Percentiles rank a stretch among this genome's conserved stretches.
Evolutionary conservation across 2,797 vertebrate species (phyloP).

Genomic region (Enteromius viviparus): DNA sequence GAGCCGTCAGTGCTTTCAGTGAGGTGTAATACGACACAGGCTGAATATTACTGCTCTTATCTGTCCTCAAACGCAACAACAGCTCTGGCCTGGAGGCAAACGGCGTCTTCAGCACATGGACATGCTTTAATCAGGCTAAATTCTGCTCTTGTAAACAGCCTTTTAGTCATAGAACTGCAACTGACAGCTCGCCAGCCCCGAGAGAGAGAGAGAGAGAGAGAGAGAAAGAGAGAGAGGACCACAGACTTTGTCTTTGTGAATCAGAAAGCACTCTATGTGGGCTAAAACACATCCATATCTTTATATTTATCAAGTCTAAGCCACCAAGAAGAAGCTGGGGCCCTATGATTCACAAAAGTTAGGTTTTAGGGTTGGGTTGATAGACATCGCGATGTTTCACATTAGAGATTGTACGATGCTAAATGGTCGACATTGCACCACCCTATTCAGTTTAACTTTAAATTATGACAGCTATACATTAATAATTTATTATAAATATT

Average conservation of each 20-base stretch:
- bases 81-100: slow-evolving; percentile 33
- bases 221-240: too few species aligned
- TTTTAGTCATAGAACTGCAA: slow-evolving; percentile 36
- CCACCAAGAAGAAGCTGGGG: neutral
- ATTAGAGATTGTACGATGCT: too few species aligned
- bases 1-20: neutral
- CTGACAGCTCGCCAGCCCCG: slow-evolving; percentile 11
- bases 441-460: too few species aligned
- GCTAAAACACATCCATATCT: neutral
- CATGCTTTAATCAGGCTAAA: slow-evolving; percentile 39
- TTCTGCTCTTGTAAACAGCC: slow-evolving; percentile 37
- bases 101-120: slow-evolving; percentile 13
- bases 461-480: too few species aligned
- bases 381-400: too few species aligned
- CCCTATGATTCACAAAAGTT: neutral
- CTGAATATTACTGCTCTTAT: slow-evolving; percentile 21
- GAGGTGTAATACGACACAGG: slow-evolving; percentile 1
- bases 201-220: slow-evolving; percentile 5
- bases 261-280: neutral
- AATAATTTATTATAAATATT: too few species aligned
- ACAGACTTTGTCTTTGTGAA: neutral
- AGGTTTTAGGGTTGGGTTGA: too few species aligned
- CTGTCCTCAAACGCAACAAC: slow-evolving; percentile 35
- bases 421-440: too few species aligned
- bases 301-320: neutral